Evolutionary conservation across 2,888 invertebrate genomes (phyloP), one percentile per base, ranked within the genome.

Genomic region (Tuta absoluta): DNA sequence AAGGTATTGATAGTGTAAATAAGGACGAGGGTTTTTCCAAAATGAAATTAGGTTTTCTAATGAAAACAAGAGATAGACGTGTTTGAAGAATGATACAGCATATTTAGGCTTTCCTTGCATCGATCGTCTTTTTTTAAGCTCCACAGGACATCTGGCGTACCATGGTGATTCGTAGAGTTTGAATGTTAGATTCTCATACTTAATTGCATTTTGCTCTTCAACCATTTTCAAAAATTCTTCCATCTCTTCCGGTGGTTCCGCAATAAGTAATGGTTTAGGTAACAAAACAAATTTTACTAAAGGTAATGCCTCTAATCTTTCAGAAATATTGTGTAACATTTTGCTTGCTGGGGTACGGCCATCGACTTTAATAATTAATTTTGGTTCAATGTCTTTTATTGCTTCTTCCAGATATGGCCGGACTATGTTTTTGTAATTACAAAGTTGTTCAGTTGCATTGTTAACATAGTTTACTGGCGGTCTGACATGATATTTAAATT

Each of bases 91-190:
- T 41, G 88, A 84, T 0, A 94, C 93, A 0, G 93, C 92, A 71
- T 87, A 91, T 77, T 93, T 92, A 0, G 92, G 80, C 61, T 86
- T 82, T 21, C 95, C 95, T 37, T 80, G 74, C 14, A 84, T 72
- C 57, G 90, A 83, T 63, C 78, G 81, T n/a, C 95, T 93, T 67
- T 89, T 85, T 69, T 89, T 89, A 70, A 95, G 86, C 69, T 94
- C 92, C 2, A 95, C 94, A 5, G 95, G 95, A 75, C 95, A 95
- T 71, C 92, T 84, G 62, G 87, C 91, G 48, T 82, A 87, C 94
- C 94, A 95, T 57, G 89, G 85, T 3, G 94, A 94, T 68, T 93
- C 71, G 71, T 72, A 79, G 67, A 85, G 77, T 66, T 76, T 82
- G 72, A 90, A 88, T 66, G 71, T 79, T n/a, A 85, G 56, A 64